Base-by-base conservation (phyloP, 2,797 vertebrate species). In the Enteromius treurensis region DNA sequence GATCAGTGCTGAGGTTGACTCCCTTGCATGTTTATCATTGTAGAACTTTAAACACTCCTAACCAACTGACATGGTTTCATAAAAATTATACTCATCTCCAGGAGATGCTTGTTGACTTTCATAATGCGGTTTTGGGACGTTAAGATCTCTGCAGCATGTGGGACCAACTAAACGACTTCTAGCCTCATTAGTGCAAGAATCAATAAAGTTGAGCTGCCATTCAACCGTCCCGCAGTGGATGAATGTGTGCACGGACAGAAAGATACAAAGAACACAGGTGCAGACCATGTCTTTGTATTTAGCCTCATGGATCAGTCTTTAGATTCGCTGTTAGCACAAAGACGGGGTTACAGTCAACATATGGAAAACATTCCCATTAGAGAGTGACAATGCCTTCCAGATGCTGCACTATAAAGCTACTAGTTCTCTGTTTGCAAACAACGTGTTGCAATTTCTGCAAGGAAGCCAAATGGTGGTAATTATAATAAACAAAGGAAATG, bases 381-480 rank as follows among this genome's bases (percentile, higher is more conserved):
- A 29, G 53, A 42, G 73, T 69, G 83, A 58, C 80, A 64, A 86
- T 82, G 74, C 70, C 75, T 85, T 82, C 83, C 86, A 88, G 83
- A 84, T 89, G 86, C 60, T 74, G 42, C 60, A 32, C n/a, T 74
- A 64, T 29, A 73, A 81, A 81, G 70, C 19, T 81, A 26, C 71
- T 69, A 49, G 37, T 45, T 80, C 47, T 80, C 51, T 10, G n/a
- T 62, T 64, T 64, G 53, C 60, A 68, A 51, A 62, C n/a, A n/a
- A 29, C 6, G 2, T 0, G 5, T 73, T 51, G 47, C 29, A 14
- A 32, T 53, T 74, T 74, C 29, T 34, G 17, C 19, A 34, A 51
- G 45, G 67, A 42, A 69, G 37, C 21, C n/a, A 69, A 42, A 14
- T 34, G 3, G 26, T 8, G 8, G 9, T 1, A 73, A 51, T 19